Evolutionary conservation across 2,113 vertebrate species (phyloP).

Genomic region (Halichoeres trimaculatus): DNA sequence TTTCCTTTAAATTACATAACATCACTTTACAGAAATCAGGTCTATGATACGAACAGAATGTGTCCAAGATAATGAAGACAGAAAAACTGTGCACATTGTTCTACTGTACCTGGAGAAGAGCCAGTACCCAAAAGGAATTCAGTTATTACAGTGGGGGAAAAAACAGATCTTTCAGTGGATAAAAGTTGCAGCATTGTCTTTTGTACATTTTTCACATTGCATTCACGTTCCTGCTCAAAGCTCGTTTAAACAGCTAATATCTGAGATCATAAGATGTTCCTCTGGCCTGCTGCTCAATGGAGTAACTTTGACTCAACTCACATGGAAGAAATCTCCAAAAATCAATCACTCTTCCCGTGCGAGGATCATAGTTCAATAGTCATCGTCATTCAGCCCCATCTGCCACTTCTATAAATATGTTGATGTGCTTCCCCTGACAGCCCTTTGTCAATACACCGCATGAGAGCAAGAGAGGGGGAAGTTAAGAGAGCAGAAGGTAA

Average conservation of each 20-base stretch:
- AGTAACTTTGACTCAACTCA: constrained; percentile 85
- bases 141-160: constrained; percentile 50
- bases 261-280: not conserved
- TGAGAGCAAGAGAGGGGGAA: constrained; percentile 63
- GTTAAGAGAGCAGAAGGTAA: constrained; percentile 69
- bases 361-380: constrained; percentile 82
- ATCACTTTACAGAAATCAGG: constrained; percentile 3
- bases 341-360: constrained; percentile 80
- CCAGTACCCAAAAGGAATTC: constrained; percentile 57
- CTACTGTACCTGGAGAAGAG: constrained; percentile 42
- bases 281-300: constrained; percentile 48
- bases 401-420: constrained; percentile 41
- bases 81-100: constrained; percentile 42
- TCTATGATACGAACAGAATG: constrained; percentile 5
- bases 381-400: constrained; percentile 39
- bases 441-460: constrained; percentile 46
- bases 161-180: constrained; percentile 26
- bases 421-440: constrained; percentile 36
- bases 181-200: constrained; percentile 29
- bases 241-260: not conserved
- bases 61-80: constrained; percentile 15
- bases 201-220: constrained; percentile 1
- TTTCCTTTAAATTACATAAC: constrained; percentile 29
- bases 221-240: constrained; percentile 25
- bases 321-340: constrained; percentile 79